phyloP scores from a whole-genome alignment of 2,888 invertebrate species.

The Andrena haemorrhoa region DNA sequence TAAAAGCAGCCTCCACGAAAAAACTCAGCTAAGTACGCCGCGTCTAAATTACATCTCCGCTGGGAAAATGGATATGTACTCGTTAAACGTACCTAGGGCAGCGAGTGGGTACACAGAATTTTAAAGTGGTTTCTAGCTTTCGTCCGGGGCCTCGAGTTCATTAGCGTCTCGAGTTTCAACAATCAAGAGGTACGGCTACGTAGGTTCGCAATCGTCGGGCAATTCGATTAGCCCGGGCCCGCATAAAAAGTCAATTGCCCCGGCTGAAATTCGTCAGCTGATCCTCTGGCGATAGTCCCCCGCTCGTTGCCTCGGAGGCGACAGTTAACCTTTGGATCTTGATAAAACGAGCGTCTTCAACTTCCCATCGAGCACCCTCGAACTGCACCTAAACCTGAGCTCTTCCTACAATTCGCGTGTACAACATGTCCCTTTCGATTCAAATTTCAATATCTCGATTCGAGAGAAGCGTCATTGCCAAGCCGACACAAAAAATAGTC shows the following conservation, averaged over 20 bases:
- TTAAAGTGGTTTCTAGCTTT: slow-evolving; percentile 19
- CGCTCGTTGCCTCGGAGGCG: slow-evolving; percentile 3
- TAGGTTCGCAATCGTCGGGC: slow-evolving; percentile 9
- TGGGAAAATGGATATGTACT: not conserved
- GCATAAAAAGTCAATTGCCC: slow-evolving; percentile 34
- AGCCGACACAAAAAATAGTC: slow-evolving; percentile 25
- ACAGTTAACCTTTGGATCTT: slow-evolving; percentile 30
- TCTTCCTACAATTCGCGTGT: not conserved
- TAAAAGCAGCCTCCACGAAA: not conserved
- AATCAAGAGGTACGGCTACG: not conserved
- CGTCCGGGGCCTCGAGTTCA: slow-evolving; percentile 23
- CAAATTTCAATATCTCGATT: not conserved
- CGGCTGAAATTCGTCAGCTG: slow-evolving; percentile 33
- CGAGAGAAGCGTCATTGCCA: not conserved
- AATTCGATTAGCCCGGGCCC: slow-evolving; percentile 38
- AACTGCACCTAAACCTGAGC: slow-evolving; percentile 12
- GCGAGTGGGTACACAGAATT: not conserved
- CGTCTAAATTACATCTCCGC: not conserved
- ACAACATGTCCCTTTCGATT: no score
- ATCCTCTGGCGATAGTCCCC: slow-evolving; percentile 9
- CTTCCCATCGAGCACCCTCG: slow-evolving; percentile 7
- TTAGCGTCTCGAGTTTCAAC: slow-evolving; percentile 28
- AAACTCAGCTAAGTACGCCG: not conserved
- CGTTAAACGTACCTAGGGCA: slow-evolving; percentile 9
- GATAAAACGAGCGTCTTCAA: slow-evolving; percentile 16